phyloP scores from a whole-genome alignment of 92 coral and sea anemone genomes.

The Parazoanthus swiftii region DNA sequence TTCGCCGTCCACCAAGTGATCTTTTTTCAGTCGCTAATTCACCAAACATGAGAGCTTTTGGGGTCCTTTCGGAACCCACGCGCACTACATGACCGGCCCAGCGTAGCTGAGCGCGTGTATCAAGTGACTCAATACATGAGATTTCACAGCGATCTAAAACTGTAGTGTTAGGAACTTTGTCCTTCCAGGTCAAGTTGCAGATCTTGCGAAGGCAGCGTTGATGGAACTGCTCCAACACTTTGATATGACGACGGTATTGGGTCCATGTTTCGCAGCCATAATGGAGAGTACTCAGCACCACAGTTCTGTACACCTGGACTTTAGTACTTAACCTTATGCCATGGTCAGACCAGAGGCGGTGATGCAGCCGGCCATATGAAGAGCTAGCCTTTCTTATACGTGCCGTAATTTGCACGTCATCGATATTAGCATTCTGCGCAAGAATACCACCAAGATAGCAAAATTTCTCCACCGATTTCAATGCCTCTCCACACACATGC shows the following conservation, averaged over 20 bases:
- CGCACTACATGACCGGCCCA: background rate
- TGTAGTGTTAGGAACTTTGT: background rate
- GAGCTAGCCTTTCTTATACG: background rate
- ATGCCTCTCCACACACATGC: background rate
- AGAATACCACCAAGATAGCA: background rate
- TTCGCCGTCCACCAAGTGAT: background rate
- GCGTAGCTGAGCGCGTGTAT: background rate
- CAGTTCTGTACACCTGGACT: constrained; percentile 3
- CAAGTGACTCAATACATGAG: background rate
- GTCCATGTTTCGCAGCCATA: background rate
- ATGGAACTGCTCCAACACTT: background rate
- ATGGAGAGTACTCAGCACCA: background rate
- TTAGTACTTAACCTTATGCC: background rate
- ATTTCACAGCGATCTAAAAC: background rate
- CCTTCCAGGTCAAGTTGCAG: background rate
- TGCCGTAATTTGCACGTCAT: background rate
- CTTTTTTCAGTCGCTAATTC: too few relatives aligned
- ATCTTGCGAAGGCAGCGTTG: background rate
- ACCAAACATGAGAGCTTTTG: background rate
- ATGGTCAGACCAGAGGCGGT: background rate
- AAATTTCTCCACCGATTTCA: background rate
- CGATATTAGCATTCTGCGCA: background rate
- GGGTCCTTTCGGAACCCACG: background rate
- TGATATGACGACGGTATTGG: background rate
- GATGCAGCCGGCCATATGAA: too few relatives aligned